These are phyloP conservation scores for Sialia sialis DNA, from an alignment of 2,113 vertebrate species.

Conservation along the genomic window DNA sequence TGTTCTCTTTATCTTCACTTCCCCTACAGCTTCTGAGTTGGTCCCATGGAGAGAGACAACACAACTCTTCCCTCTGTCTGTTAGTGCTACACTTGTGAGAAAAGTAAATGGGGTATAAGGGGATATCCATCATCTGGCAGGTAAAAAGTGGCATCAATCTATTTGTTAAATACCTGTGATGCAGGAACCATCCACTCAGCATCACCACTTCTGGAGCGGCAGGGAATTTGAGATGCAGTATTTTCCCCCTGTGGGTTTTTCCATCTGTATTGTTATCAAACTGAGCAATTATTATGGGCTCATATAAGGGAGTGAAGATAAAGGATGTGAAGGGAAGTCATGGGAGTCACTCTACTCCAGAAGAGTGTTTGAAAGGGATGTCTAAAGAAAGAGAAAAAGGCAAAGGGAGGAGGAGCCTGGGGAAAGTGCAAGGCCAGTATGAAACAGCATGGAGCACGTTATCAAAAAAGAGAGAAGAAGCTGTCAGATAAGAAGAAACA, in stretches of 20 bases:
- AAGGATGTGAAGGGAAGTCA: neutral
- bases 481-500: neutral
- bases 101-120: neutral
- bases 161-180: neutral
- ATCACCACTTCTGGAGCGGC: fast-evolving
- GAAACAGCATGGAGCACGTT: neutral
- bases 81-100: neutral
- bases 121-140: neutral
- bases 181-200: neutral
- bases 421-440: neutral
- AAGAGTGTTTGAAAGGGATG: neutral
- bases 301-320: neutral
- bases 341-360: neutral
- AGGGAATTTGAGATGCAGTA: neutral
- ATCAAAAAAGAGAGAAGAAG: neutral
- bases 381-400: neutral
- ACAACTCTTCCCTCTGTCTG: neutral
- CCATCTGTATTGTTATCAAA: neutral
- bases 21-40: neutral
- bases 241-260: fast-evolving
- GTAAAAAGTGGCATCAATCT: neutral
- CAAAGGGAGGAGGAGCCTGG: neutral
- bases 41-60: neutral
- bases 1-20: neutral
- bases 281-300: neutral